Evolutionary conservation across 2,797 vertebrate species (phyloP).

Genomic region (Pagetopsis macropterus): DNA sequence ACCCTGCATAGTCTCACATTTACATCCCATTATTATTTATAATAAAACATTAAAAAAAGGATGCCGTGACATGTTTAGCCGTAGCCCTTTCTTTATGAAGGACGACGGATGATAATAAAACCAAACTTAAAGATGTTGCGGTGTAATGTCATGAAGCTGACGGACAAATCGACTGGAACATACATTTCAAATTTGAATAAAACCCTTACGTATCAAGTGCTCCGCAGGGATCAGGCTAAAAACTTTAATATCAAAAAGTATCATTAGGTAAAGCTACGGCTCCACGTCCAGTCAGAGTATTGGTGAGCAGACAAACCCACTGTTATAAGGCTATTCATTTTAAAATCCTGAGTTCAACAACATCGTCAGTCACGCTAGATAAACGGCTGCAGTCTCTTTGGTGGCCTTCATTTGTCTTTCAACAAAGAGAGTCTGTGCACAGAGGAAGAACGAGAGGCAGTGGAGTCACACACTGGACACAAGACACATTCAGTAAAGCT

Average conservation of each 20-base stretch:
- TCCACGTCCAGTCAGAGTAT: background rate
- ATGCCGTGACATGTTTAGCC: slow-evolving; percentile 12
- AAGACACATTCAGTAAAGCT: slow-evolving; percentile 2
- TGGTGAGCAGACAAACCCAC: slow-evolving; percentile 1
- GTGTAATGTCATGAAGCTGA: background rate
- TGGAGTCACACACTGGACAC: slow-evolving; percentile 20
- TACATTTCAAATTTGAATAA: slow-evolving; percentile 1
- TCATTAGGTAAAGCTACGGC: slow-evolving; percentile 6
- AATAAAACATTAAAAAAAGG: slow-evolving; percentile 58
- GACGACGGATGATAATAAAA: background rate
- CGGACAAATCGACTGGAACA: slow-evolving; percentile 1
- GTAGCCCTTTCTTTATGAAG: background rate
- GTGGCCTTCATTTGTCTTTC: slow-evolving; percentile 41
- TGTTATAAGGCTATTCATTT: slow-evolving; percentile 49
- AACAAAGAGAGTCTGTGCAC: slow-evolving; percentile 39
- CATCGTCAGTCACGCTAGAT: slow-evolving; percentile 57
- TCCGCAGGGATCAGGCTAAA: slow-evolving; percentile 26
- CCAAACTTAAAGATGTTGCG: too few species aligned
- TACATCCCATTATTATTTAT: slow-evolving; percentile 22
- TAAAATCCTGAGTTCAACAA: slow-evolving; percentile 81
- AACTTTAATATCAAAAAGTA: slow-evolving; percentile 3
- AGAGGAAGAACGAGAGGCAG: background rate
- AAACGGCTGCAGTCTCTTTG: slow-evolving; percentile 39
- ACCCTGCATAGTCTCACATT: slow-evolving; percentile 31
- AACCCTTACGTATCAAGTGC: slow-evolving; percentile 23